phyloP scores from a whole-genome alignment of 2,888 invertebrate genomes.

The Meiosimyza decipiens region DNA sequence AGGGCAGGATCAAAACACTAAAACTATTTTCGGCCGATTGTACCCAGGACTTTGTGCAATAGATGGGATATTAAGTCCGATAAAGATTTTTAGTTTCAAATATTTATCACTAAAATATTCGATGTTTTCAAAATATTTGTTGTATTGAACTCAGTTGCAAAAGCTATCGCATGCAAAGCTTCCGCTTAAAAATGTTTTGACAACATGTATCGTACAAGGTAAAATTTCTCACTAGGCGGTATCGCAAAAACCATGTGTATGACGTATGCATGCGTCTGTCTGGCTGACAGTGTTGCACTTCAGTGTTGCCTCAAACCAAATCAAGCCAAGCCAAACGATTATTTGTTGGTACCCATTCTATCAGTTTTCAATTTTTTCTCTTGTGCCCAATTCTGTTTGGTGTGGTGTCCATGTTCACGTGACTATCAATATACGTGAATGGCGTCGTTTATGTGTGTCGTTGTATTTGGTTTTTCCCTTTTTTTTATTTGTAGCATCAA shows the following conservation, averaged over 20 bases:
- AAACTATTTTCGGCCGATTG: no score
- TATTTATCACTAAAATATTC: no score
- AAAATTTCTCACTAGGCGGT: no score
- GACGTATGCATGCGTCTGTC: conserved; percentile 4
- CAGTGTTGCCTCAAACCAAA: conserved; percentile 8
- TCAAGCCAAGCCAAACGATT: neutral
- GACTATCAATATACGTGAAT: neutral
- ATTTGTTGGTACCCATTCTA: neutral
- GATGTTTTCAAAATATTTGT: no score
- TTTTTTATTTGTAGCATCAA: neutral
- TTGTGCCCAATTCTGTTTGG: neutral
- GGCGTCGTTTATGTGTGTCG: conserved; percentile 4
- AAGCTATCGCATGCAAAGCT: no score
- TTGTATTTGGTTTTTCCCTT: neutral
- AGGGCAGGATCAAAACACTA: no score
- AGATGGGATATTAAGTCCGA: no score
- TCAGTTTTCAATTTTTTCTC: neutral
- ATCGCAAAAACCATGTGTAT: neutral
- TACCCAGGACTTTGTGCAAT: no score
- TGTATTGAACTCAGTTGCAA: no score
- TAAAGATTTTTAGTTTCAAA: no score
- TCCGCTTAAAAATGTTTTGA: no score
- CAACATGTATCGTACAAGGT: no score
- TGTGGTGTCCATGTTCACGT: neutral
- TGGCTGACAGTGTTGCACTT: neutral